Evolutionary conservation across 1,140 invertebrate species (phyloP).

Genomic region (Papilio dardanus): DNA sequence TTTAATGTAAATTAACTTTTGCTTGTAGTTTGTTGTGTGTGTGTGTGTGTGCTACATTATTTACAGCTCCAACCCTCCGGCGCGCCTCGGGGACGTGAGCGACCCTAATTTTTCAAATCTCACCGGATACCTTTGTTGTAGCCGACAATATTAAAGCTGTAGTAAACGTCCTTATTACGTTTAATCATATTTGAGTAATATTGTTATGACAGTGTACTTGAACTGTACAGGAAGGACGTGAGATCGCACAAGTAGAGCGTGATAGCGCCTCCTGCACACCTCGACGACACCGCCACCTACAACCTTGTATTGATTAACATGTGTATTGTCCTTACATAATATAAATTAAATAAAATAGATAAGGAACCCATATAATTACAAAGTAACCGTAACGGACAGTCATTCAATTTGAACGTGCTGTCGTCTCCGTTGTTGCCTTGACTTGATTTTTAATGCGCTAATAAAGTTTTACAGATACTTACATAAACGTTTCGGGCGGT

Average conservation of each 20-base stretch:
- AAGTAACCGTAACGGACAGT: not conserved
- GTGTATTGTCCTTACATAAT: too few relatives aligned
- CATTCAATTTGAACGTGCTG: not conserved
- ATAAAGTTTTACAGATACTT: slow-evolving; percentile 10
- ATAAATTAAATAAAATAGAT: not conserved
- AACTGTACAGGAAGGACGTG: not conserved
- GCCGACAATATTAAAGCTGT: not conserved
- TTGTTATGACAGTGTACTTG: not conserved
- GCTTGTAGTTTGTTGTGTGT: not conserved
- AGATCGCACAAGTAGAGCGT: not conserved
- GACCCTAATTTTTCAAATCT: not conserved
- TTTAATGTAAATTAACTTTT: not conserved
- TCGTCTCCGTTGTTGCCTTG: not conserved
- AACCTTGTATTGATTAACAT: too few relatives aligned
- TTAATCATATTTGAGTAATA: not conserved
- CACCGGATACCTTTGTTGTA: not conserved
- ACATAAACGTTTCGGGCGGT: not conserved
- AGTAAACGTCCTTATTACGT: not conserved
- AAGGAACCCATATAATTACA: not conserved
- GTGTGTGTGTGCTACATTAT: not conserved
- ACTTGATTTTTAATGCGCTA: not conserved
- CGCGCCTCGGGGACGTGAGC: not conserved
- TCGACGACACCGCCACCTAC: too few relatives aligned
- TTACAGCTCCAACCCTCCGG: not conserved
- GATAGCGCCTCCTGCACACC: not conserved